Evolutionary conservation across 1,140 invertebrate genomes (phyloP).

Genomic region (Drosophila tani): DNA sequence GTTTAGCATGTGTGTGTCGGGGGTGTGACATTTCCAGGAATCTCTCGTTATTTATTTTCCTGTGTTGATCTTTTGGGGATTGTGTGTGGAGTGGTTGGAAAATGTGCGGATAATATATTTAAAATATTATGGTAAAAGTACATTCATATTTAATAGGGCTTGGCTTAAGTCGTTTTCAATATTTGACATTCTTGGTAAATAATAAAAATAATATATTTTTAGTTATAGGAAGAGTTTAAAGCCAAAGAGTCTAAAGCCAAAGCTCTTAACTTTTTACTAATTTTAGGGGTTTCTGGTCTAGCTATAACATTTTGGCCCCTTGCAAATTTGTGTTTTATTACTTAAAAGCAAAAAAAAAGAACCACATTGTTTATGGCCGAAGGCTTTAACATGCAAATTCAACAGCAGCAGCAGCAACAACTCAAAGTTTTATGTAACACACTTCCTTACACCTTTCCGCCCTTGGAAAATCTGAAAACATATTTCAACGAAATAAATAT

Average conservation of each 20-base stretch:
- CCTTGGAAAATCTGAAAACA: conserved; percentile 41
- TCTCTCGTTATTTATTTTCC: conserved; percentile 13
- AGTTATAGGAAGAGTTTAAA: too few relatives aligned
- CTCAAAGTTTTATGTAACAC: conserved; percentile 23
- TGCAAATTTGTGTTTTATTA: conserved; percentile 3
- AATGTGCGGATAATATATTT: conserved; percentile 9
- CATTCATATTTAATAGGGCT: not conserved
- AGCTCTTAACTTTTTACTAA: not conserved
- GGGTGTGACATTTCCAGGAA: conserved; percentile 21
- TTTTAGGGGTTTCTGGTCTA: not conserved
- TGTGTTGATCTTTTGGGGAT: not conserved
- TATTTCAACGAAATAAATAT: conserved; percentile 58
- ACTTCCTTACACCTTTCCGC: not conserved
- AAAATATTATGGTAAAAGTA: not conserved
- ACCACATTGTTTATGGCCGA: conserved; percentile 13
- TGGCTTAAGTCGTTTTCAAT: not conserved
- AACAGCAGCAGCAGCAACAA: conserved; percentile 5
- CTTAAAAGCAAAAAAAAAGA: conserved; percentile 9
- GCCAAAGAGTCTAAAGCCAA: too few relatives aligned
- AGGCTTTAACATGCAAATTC: conserved; percentile 22
- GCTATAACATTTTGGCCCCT: not conserved
- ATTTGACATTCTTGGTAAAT: too few relatives aligned
- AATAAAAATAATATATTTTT: not conserved
- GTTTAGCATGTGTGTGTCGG: not conserved
- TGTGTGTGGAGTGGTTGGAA: not conserved